Percentiles rank a stretch among this genome's conserved stretches.
phyloP scores from a whole-genome alignment of 1,140 invertebrate genomes.

The Heliconius eleuchia region DNA sequence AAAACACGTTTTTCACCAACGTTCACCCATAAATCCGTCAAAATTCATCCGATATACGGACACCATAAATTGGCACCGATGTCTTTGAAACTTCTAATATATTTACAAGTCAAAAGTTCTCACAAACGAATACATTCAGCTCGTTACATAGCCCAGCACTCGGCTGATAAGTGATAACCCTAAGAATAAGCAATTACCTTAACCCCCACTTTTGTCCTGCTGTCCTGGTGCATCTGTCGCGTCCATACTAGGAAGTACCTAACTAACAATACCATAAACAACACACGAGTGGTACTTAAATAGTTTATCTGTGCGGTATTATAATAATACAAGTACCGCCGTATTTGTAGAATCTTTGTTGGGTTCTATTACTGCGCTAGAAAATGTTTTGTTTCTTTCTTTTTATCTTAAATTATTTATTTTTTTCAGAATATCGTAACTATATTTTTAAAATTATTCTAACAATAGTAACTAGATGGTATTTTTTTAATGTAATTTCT shows the following conservation, averaged over 20 bases:
- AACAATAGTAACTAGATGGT: not conserved
- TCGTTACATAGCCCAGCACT: conserved; percentile 38
- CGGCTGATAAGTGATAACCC: conserved; percentile 45
- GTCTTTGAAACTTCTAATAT: conserved; percentile 29
- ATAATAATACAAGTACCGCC: conserved; percentile 44
- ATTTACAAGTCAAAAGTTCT: conserved; percentile 37
- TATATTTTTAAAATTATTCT: too few species aligned
- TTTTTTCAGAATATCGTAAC: too few species aligned
- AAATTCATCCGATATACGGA: conserved; percentile 33
- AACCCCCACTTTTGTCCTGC: conserved; percentile 48
- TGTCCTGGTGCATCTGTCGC: conserved; percentile 45
- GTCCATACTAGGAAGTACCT: conserved; percentile 48
- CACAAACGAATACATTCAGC: conserved; percentile 47
- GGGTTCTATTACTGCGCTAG: not conserved
- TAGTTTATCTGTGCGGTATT: conserved; percentile 47
- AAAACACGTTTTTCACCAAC: not conserved
- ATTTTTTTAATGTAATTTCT: too few species aligned
- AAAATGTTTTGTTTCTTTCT: not conserved
- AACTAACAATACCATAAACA: conserved; percentile 56
- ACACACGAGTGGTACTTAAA: conserved; percentile 45
- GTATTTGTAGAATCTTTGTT: conserved; percentile 25
- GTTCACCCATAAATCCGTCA: conserved; percentile 26
- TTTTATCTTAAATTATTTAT: not conserved
- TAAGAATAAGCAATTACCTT: conserved; percentile 50
- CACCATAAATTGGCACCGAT: conserved; percentile 34